Base-by-base conservation (phyloP, 2,113 vertebrate species). In the Oreochromis tanganicae region DNA sequence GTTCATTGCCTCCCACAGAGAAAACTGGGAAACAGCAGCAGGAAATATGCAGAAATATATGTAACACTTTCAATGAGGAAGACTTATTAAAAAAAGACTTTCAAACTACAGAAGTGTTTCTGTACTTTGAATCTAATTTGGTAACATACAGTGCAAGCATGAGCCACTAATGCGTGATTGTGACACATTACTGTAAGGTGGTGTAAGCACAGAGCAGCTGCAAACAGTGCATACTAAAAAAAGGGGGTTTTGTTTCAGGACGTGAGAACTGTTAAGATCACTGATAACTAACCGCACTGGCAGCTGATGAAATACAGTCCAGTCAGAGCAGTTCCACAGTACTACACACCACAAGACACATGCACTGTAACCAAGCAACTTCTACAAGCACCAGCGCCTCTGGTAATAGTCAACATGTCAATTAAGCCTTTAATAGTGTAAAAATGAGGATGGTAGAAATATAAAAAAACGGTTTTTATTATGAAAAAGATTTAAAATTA, bases 271-370 rank as follows among this genome's bases (percentile, higher is more conserved):
- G 81, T 86, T 82, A 50, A 80, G 32, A 84, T 34, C 46, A 87
- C 80, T 89, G 82, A 88, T 82, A 90, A 92, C 83, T 89, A 86
- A 92, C 88, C 36, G 91, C 88, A 87, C 80, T 41, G 4, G n/a
- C 89, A 82, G 66, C 91, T 75, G 73, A 83, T 91, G 94, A 93
- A 92, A 94, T 82, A 80, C 79, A 93, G 91, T 73, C 84, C 75
- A 88, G 50, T n/a, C 46, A 80, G 43, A 80, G 61, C 79, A 8
- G 21, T 17, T 50, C 66, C 59, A 86, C 50, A 83, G 68, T 36
- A 91, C 61, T 9, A 86, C 66, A 61, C 90, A 84, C 68, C 84
- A 81, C 87, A 61, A 80, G 16, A 1, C 82, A 81, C 57, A 78
- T 55, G 41, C 14, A 13, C 16, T 56, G 59, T 63, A 11, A 88